Conservation (phyloP, 2,888 invertebrate species). For the Drosophila recens region DNA sequence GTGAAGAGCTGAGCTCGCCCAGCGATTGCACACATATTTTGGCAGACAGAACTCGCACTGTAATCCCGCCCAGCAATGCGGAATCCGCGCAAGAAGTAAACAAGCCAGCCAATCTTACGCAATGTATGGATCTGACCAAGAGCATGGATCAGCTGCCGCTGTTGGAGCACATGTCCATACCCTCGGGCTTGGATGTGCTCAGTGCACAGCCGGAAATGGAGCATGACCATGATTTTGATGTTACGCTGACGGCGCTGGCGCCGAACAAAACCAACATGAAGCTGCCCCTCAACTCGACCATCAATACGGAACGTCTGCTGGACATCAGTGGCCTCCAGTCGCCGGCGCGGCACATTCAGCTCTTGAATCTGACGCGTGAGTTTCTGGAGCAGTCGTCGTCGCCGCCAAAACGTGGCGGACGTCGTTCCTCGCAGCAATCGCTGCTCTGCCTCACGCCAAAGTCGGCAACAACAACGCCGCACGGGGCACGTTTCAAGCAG, state of each 20-base stretch:
- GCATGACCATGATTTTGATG: conserved; percentile 56
- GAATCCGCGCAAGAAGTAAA: background rate
- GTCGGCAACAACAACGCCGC: conserved; percentile 72
- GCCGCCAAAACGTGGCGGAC: conserved; percentile 23
- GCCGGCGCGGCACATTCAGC: conserved; percentile 73
- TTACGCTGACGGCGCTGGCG: conserved; percentile 70
- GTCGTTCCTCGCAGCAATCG: conserved; percentile 54
- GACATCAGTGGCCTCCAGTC: conserved; percentile 75
- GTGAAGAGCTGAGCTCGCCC: conserved; percentile 7
- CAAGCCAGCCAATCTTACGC: conserved; percentile 14
- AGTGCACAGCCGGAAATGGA: conserved; percentile 23
- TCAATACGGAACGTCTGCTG: conserved; percentile 81
- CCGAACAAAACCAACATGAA: conserved; percentile 82
- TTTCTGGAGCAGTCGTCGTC: conserved; percentile 71
- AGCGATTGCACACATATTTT: conserved; percentile 32
- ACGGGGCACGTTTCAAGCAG: conserved; percentile 53
- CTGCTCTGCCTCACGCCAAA: conserved; percentile 81
- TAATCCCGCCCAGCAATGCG: conserved; percentile 7
- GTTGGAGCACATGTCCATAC: conserved; percentile 80
- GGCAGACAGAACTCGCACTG: conserved; percentile 16
- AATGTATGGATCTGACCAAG: conserved; percentile 47
- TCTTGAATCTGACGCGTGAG: conserved; percentile 82
- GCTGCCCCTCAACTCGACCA: conserved; percentile 82
- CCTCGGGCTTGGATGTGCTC: conserved; percentile 68
- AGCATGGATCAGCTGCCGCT: conserved; percentile 76